Evolutionary conservation across 2,888 invertebrate genomes (phyloP).

Genomic region (Ochropleura plecta): DNA sequence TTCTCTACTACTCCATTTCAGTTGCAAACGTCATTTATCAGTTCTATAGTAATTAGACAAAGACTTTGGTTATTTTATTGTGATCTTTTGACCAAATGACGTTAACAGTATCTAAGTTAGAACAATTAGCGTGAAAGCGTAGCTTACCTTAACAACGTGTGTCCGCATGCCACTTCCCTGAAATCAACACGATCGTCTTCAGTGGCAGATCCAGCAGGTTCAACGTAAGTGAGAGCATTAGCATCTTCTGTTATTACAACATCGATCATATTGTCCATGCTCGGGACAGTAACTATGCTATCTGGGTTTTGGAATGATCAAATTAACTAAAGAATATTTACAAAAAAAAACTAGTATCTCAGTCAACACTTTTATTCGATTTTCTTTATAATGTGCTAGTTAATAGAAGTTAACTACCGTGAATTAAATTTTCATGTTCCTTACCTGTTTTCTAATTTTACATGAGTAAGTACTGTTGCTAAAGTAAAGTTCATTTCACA

Average conservation of each 20-base stretch:
- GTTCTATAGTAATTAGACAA: background rate
- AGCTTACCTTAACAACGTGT: slow-evolving; percentile 87
- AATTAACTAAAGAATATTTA: slow-evolving; percentile 4
- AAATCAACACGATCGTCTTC: slow-evolving; percentile 80
- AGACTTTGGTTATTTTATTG: background rate
- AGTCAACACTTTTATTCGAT: background rate
- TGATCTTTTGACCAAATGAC: slow-evolving; percentile 23
- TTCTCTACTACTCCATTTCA: slow-evolving; percentile 22
- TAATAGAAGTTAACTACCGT: background rate
- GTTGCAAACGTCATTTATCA: slow-evolving; percentile 36
- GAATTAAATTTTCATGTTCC: background rate
- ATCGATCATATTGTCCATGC: slow-evolving; percentile 84
- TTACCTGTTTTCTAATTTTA: background rate
- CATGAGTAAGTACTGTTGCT: too few species aligned
- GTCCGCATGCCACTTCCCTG: slow-evolving; percentile 87
- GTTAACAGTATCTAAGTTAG: slow-evolving; percentile 40
- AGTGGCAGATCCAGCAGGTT: slow-evolving; percentile 59
- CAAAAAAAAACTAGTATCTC: background rate
- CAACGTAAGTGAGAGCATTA: slow-evolving; percentile 72
- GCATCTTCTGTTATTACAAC: slow-evolving; percentile 84
- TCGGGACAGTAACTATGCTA: slow-evolving; percentile 85
- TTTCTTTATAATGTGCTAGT: background rate
- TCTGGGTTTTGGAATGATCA: slow-evolving; percentile 71
- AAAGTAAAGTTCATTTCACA: too few species aligned
- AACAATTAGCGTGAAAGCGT: slow-evolving; percentile 77